Percentiles rank a stretch among this genome's conserved stretches.
Evolutionary conservation across 2,797 vertebrate genomes (phyloP).

Genomic region (Myioborus miniatus): DNA sequence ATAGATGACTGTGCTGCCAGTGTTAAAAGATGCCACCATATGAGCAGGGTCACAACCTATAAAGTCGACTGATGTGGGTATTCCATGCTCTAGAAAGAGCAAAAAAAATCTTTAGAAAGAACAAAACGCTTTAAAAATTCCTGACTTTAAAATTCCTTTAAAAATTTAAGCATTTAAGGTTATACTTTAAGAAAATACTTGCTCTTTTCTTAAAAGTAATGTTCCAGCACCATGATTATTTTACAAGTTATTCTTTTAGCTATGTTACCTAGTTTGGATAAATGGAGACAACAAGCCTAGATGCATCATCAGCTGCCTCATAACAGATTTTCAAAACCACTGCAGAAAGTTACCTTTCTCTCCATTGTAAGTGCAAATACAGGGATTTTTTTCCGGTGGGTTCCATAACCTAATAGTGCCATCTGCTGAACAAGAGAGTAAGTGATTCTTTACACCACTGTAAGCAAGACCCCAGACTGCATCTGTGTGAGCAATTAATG

Average conservation of each 20-base stretch:
- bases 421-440: slow-evolving; percentile 97
- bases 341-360: slow-evolving; percentile 80
- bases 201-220: not conserved
- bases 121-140: not conserved
- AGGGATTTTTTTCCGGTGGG: slow-evolving; percentile 89
- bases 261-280: not conserved
- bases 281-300: not conserved
- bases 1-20: slow-evolving; percentile 89
- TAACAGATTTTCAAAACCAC: not conserved
- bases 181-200: not conserved
- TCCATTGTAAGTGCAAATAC: slow-evolving; percentile 92
- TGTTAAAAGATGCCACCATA: slow-evolving; percentile 92
- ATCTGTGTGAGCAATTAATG: slow-evolving; percentile 90
- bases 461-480: slow-evolving; percentile 96
- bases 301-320: not conserved
- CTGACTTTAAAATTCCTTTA: not conserved
- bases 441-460: slow-evolving; percentile 93
- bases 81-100: slow-evolving; percentile 83
- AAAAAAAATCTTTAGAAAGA: not conserved
- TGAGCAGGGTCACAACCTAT: slow-evolving; percentile 96
- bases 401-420: slow-evolving; percentile 97
- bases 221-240: not conserved
- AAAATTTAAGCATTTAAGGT: not conserved
- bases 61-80: slow-evolving; percentile 95
- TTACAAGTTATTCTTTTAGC: not conserved